A percentile compares a stretch with the other conserved stretches of the same genome.
phyloP scores from a whole-genome alignment of 2,797 vertebrate species.

The Micromesistius poutassou region DNA sequence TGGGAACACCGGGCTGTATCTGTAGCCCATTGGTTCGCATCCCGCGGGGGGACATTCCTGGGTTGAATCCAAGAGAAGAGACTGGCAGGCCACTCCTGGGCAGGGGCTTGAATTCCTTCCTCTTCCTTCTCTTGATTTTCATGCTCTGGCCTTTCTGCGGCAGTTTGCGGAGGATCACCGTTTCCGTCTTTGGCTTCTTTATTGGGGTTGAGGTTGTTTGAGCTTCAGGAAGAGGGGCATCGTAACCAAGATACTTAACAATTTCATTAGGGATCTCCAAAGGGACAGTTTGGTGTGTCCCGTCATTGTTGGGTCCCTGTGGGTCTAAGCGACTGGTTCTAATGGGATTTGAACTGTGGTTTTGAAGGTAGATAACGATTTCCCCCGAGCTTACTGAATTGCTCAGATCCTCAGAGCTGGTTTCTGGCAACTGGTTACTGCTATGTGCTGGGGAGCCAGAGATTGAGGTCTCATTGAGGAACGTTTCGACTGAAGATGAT shows the following conservation, averaged over 20 bases:
- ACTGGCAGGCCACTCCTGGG: slow-evolving; percentile 2
- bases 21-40: neutral
- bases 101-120: slow-evolving; percentile 65
- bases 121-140: slow-evolving; percentile 72
- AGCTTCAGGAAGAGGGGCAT: slow-evolving; percentile 20
- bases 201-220: slow-evolving; percentile 29
- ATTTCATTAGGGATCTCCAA: slow-evolving; percentile 61
- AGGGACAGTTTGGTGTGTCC: slow-evolving; percentile 45
- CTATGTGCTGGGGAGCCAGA: slow-evolving; percentile 17
- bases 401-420: slow-evolving; percentile 24
- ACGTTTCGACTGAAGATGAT: slow-evolving; percentile 25
- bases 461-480: slow-evolving; percentile 14
- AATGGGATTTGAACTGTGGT: slow-evolving; percentile 53
- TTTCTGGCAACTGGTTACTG: neutral
- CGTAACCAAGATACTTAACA: neutral
- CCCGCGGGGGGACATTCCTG: slow-evolving; percentile 48
- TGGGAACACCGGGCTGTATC: slow-evolving; percentile 71
- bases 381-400: slow-evolving; percentile 56
- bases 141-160: slow-evolving; percentile 64
- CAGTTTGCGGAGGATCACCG: slow-evolving; percentile 44
- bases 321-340: slow-evolving; percentile 61
- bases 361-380: slow-evolving; percentile 69
- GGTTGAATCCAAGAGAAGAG: slow-evolving; percentile 39
- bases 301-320: slow-evolving; percentile 62
- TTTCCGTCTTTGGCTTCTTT: slow-evolving; percentile 46